Evolutionary conservation across 2,113 vertebrate species (phyloP).

Genomic region (Pristiophorus japonicus): DNA sequence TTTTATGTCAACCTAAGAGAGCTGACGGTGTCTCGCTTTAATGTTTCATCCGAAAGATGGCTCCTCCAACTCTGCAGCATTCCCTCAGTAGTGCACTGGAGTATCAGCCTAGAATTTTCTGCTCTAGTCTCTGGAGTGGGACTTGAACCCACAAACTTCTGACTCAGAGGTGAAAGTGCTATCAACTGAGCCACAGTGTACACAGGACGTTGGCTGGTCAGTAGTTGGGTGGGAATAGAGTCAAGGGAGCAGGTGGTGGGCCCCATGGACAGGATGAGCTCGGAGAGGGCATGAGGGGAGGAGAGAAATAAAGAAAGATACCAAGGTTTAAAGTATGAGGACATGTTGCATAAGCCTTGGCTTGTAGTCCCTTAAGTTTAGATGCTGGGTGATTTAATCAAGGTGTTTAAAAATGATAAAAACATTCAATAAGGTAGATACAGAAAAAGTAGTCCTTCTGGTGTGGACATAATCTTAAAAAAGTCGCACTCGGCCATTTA

Average conservation of each 20-base stretch:
- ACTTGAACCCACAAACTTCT: background rate
- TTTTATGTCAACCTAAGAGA: too few species aligned
- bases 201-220: background rate
- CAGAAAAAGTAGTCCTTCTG: background rate
- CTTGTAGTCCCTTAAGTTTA: background rate
- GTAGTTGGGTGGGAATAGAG: background rate
- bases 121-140: background rate
- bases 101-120: background rate
- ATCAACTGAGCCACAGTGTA: background rate
- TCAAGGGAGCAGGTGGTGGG: background rate
- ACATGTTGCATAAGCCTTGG: background rate
- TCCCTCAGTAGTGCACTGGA: background rate
- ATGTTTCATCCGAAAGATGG: background rate
- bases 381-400: background rate
- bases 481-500: background rate
- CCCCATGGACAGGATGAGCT: background rate
- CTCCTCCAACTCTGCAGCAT: background rate
- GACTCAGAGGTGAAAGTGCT: background rate
- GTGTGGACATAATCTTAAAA: background rate
- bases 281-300: background rate
- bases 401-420: background rate
- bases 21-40: background rate
- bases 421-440: background rate
- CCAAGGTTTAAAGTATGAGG: background rate
- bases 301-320: background rate